Evolutionary conservation across 2,113 vertebrate genomes (phyloP).

Genomic region (Fregata magnificens): DNA sequence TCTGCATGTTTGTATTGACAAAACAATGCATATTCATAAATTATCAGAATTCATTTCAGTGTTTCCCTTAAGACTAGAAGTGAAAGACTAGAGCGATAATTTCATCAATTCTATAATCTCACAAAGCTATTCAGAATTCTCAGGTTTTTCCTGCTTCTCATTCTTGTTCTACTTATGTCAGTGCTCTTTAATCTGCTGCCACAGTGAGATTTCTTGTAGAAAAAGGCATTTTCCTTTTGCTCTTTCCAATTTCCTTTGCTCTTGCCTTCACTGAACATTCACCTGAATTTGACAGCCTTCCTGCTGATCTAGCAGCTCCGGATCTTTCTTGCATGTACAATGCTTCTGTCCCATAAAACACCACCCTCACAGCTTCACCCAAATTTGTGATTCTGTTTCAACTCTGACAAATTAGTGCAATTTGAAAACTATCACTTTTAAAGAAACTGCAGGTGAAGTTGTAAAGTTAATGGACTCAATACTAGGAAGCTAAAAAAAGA

Average conservation of each 20-base stretch:
- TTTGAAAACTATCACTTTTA: not conserved
- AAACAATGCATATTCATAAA: not conserved
- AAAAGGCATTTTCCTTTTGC: not conserved
- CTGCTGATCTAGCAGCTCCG: not conserved
- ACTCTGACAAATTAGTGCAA: not conserved
- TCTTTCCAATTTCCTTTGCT: not conserved
- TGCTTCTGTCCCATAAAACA: not conserved
- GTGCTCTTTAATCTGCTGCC: not conserved
- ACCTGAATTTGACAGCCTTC: not conserved
- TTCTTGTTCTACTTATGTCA: not conserved
- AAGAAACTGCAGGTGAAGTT: not conserved
- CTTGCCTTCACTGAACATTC: not conserved
- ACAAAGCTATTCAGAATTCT: not conserved
- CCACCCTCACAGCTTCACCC: not conserved
- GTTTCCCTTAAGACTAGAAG: not conserved
- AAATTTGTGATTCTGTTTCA: not conserved
- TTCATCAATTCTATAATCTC: not conserved
- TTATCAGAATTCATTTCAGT: not conserved
- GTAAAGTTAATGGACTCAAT: not conserved
- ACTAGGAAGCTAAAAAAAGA: not conserved
- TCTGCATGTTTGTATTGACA: not conserved
- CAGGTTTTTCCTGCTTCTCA: not conserved
- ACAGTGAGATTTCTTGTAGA: not conserved
- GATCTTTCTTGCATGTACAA: not conserved
- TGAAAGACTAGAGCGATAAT: not conserved